phyloP scores from a whole-genome alignment of 1,140 invertebrate genomes.

The Zophobas atratus region DNA sequence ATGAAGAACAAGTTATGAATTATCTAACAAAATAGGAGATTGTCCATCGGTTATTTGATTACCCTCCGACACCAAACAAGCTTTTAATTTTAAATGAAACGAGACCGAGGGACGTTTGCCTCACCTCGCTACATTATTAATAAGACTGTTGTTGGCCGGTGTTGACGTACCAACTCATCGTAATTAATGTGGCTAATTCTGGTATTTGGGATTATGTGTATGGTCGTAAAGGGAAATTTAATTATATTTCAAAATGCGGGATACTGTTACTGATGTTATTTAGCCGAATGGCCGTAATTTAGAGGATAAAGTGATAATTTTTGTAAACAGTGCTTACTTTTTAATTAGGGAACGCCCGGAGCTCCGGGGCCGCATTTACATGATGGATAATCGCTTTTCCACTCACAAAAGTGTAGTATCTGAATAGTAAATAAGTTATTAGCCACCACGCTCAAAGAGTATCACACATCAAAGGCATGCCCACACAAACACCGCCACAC shows the following conservation, averaged over 20 bases:
- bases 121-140: conserved; percentile 27
- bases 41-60: conserved; percentile 43
- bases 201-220: conserved; percentile 10
- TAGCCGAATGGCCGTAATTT: conserved; percentile 20
- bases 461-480: too few relatives aligned
- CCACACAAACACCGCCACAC: too few relatives aligned
- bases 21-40: conserved; percentile 36
- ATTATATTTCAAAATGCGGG: conserved; percentile 16
- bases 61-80: conserved; percentile 36
- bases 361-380: too few relatives aligned
- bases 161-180: conserved; percentile 27
- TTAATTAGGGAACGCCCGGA: too few relatives aligned
- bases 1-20: conserved; percentile 33
- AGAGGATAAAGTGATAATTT: neutral
- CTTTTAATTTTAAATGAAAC: conserved; percentile 41
- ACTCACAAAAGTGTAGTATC: too few relatives aligned
- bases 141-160: conserved; percentile 28
- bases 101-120: conserved; percentile 29
- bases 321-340: too few relatives aligned
- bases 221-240: conserved; percentile 10
- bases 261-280: conserved; percentile 24
- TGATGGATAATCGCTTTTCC: too few relatives aligned
- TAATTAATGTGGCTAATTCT: conserved; percentile 34
- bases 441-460: too few relatives aligned
- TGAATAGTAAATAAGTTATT: too few relatives aligned